These are phyloP conservation scores for Yponomeuta sedellus DNA, from an alignment of 2,888 invertebrate species.

Conservation along the genomic window DNA sequence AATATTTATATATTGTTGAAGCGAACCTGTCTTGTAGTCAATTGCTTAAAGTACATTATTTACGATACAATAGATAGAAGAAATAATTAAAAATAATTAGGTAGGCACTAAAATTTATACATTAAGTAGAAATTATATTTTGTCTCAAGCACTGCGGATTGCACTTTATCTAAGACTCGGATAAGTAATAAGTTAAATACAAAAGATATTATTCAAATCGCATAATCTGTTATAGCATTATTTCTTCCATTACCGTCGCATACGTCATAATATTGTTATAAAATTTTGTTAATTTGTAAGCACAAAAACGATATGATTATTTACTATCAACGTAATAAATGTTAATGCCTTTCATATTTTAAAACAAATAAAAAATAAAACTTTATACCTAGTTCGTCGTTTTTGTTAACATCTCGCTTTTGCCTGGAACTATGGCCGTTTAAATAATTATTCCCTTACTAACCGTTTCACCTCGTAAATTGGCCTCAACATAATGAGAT, in stretches of 20 bases:
- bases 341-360: conserved; percentile 62
- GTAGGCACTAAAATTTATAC: background rate
- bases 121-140: background rate
- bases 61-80: no score
- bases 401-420: no score
- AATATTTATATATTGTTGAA: no score
- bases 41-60: no score
- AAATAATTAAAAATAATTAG: no score
- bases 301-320: conserved; percentile 38
- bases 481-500: no score
- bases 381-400: background rate
- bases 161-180: background rate
- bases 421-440: no score
- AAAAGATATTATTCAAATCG: conserved; percentile 3
- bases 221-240: conserved; percentile 18
- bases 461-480: no score
- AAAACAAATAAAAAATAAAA: conserved; percentile 35
- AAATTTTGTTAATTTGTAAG: conserved; percentile 25
- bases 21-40: no score
- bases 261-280: conserved; percentile 8
- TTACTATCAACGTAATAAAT: conserved; percentile 18
- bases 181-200: no score
- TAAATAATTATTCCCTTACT: no score
- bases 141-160: background rate
- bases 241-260: conserved; percentile 19